Conservation (phyloP, 2,797 vertebrate species). For the Sebastes flavidus region DNA sequence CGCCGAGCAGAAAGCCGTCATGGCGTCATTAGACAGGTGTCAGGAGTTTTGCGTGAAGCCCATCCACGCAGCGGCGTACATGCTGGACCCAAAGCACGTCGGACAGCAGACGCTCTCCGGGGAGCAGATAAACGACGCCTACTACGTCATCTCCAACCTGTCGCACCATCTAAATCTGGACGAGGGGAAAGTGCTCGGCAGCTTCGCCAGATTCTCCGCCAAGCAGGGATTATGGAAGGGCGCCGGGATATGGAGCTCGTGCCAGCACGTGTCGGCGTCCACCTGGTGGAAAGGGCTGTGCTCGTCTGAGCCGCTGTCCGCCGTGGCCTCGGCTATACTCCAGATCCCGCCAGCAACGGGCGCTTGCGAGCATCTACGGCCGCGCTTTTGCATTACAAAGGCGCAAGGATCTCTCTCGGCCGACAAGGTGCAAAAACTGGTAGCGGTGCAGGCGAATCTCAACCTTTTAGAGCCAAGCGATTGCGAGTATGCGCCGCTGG, state of each 20-base stretch:
- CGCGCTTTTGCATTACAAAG: constrained; percentile 6
- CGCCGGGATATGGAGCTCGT: constrained; percentile 60
- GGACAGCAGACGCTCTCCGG: constrained; percentile 52
- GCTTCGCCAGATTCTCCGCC: constrained; percentile 61
- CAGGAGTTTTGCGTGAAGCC: constrained; percentile 66
- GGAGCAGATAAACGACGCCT: constrained; percentile 62
- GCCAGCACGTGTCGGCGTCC: constrained; percentile 55
- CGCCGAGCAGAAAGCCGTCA: constrained; percentile 52
- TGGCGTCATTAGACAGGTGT: constrained; percentile 44
- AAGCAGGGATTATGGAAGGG: constrained; percentile 64
- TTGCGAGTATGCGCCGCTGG: constrained; percentile 13
- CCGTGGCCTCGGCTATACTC: constrained; percentile 51
- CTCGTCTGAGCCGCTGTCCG: constrained; percentile 60
- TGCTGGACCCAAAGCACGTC: constrained; percentile 59
- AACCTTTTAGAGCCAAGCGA: constrained; percentile 48
- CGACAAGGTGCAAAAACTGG: constrained; percentile 43
- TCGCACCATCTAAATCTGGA: constrained; percentile 61
- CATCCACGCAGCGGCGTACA: constrained; percentile 60
- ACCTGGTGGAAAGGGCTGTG: constrained; percentile 71
- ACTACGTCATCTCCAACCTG: constrained; percentile 58
- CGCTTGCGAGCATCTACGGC: constrained; percentile 29
- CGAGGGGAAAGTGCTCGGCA: constrained; percentile 62
- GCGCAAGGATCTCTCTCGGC: constrained; percentile 16
- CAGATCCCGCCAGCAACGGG: constrained; percentile 62
- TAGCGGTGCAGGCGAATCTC: constrained; percentile 49